phyloP scores from a whole-genome alignment of 2,113 vertebrate species.

The Tenrec ecaudatus region DNA sequence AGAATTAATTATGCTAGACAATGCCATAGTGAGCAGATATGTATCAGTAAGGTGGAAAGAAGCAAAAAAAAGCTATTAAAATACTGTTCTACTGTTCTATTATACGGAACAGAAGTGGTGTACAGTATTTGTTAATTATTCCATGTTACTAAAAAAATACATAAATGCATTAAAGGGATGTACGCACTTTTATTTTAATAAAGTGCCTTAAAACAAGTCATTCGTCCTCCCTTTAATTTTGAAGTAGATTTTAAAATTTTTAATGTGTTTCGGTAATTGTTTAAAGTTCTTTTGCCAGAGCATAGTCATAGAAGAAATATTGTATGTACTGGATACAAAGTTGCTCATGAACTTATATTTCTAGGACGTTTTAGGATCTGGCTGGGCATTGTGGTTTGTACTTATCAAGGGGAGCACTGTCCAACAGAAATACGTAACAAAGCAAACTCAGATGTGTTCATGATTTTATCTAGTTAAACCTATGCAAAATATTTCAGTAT shows the following conservation, averaged over 20 bases:
- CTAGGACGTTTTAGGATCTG: neutral
- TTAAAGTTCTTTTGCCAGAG: no score
- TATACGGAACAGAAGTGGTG: conserved; percentile 41
- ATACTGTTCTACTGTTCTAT: conserved; percentile 69
- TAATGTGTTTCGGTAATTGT: no score
- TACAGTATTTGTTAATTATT: conserved; percentile 75
- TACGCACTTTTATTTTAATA: conserved; percentile 84
- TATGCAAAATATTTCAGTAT: no score
- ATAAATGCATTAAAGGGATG: conserved; percentile 76
- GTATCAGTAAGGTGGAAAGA: conserved; percentile 34
- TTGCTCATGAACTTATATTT: neutral
- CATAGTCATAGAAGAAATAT: neutral
- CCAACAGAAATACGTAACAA: neutral
- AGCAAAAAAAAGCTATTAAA: conserved; percentile 20
- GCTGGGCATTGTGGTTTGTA: neutral
- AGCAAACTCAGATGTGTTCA: no score
- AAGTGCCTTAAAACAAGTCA: conserved; percentile 82
- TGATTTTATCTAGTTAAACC: no score
- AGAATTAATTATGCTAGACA: conserved; percentile 27
- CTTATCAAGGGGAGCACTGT: neutral
- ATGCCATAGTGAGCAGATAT: conserved; percentile 51
- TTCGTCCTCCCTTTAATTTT: conserved; percentile 70
- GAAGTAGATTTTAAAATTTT: no score
- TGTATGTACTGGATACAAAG: neutral
- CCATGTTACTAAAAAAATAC: conserved; percentile 78